A percentile compares a stretch with the other conserved stretches of the same genome.
Evolutionary conservation across 92 coral and sea anemone species (phyloP).

Genomic region (Desmophyllum pertusum): DNA sequence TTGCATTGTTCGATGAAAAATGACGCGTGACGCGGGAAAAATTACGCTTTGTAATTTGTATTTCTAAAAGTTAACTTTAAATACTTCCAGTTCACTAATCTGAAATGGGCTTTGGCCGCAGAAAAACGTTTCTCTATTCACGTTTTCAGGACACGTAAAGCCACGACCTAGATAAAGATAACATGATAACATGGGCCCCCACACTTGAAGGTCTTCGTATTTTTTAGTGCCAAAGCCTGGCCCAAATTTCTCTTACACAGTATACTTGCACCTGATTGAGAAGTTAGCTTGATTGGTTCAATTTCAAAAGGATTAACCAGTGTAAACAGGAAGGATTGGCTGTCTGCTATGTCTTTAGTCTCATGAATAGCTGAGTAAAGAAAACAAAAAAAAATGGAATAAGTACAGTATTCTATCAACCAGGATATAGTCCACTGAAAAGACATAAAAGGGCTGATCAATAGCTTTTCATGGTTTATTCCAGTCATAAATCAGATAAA

Average conservation of each 20-base stretch:
- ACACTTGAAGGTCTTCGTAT: background rate
- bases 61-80: background rate
- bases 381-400: background rate
- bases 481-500: too few species aligned
- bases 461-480: too few species aligned
- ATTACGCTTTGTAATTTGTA: too few species aligned
- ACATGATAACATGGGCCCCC: background rate
- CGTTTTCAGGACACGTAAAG: background rate
- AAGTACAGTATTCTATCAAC: too few species aligned
- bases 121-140: background rate
- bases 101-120: background rate
- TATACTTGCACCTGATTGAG: conserved; percentile 22
- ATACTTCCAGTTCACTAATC: conserved; percentile 14
- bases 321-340: conserved; percentile 43
- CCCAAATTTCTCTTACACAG: background rate
- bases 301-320: conserved; percentile 35
- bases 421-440: too few species aligned
- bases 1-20: too few species aligned
- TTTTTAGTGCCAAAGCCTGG: conserved; percentile 21
- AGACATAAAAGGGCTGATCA: too few species aligned
- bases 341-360: conserved; percentile 6
- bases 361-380: background rate
- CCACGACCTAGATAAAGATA: background rate
- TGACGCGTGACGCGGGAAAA: too few species aligned
- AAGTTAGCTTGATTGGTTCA: conserved; percentile 20